A percentile compares a stretch with the other conserved stretches of the same genome.
These are phyloP conservation scores for Hesperia comma DNA, from an alignment of 2,888 invertebrate genomes.

Conservation along the genomic window DNA sequence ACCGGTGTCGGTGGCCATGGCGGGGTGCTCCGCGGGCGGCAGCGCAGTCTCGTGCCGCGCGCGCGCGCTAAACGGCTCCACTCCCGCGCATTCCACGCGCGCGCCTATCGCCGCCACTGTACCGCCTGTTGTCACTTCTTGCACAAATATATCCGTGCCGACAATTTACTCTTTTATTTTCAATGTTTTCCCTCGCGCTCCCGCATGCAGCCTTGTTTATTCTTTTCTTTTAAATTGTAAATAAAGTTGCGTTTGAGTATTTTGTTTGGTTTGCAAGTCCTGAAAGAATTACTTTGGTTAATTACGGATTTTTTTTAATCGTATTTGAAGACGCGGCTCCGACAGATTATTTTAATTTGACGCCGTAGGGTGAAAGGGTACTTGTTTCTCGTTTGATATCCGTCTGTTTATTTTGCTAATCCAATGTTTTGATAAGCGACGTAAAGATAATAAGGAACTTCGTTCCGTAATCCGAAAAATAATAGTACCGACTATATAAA, in stretches of 20 bases:
- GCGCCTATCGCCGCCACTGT: constrained; percentile 76
- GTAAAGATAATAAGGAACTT: background rate
- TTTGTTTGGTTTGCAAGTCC: constrained; percentile 39
- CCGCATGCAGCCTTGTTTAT: constrained; percentile 32
- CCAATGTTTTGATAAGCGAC: background rate
- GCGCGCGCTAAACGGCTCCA: constrained; percentile 77
- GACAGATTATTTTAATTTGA: constrained; percentile 4
- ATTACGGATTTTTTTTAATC: background rate
- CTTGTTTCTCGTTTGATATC: background rate
- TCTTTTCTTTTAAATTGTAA: constrained; percentile 31
- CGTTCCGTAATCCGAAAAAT: constrained; percentile 3
- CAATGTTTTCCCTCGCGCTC: constrained; percentile 16
- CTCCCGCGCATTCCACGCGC: constrained; percentile 80
- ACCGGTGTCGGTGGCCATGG: constrained; percentile 83
- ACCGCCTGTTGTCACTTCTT: constrained; percentile 61
- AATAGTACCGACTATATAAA: constrained; percentile 3
- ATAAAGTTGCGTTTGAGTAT: constrained; percentile 37
- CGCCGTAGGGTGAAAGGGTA: constrained; percentile 31
- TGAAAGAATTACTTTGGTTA: constrained; percentile 37
- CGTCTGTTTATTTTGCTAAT: background rate
- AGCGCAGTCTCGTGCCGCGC: constrained; percentile 76
- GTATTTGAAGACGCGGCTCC: constrained; percentile 29
- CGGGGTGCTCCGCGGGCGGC: constrained; percentile 80
- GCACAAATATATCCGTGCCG: constrained; percentile 32
- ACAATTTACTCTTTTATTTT: constrained; percentile 19